phyloP scores from a whole-genome alignment of 2,888 invertebrate genomes.

The Eulithis prunata region DNA sequence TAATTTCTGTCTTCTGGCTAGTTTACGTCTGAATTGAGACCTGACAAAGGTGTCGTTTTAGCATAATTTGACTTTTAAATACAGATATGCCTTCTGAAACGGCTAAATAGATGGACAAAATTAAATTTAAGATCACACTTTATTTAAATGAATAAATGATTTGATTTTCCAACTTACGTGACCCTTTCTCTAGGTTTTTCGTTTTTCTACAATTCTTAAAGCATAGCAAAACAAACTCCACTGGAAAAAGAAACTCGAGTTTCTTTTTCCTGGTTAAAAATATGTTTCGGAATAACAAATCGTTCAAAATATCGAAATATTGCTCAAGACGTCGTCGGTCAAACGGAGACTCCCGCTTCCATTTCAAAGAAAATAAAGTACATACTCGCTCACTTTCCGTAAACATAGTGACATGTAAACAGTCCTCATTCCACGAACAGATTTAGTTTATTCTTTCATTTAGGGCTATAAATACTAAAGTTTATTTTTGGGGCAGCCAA shows the following conservation, averaged over 20 bases:
- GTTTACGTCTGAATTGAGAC: neutral
- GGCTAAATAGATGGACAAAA: too few relatives aligned
- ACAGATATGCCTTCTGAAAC: too few relatives aligned
- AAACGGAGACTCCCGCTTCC: constrained; percentile 47
- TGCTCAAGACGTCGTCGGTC: constrained; percentile 33
- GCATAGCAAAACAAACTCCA: too few relatives aligned
- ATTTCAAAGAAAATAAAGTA: constrained; percentile 40
- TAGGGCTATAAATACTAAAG: constrained; percentile 20
- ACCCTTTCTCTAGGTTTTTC: too few relatives aligned
- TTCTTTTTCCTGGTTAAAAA: too few relatives aligned
- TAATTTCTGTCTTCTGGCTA: neutral
- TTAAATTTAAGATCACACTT: too few relatives aligned
- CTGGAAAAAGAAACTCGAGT: too few relatives aligned
- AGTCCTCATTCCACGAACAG: constrained; percentile 25
- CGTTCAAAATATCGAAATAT: constrained; percentile 47
- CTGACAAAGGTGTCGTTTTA: too few relatives aligned
- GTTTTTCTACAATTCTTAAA: too few relatives aligned
- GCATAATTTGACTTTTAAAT: too few relatives aligned
- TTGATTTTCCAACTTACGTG: too few relatives aligned
- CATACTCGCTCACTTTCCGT: constrained; percentile 41
- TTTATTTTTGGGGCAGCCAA: constrained; percentile 14
- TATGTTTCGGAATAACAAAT: neutral
- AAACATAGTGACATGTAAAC: constrained; percentile 48
- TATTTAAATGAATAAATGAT: too few relatives aligned
- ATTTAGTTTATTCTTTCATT: constrained; percentile 20